These are phyloP conservation scores for Musca vetustissima DNA, from an alignment of 1,140 invertebrate genomes.

Conservation along the genomic window DNA sequence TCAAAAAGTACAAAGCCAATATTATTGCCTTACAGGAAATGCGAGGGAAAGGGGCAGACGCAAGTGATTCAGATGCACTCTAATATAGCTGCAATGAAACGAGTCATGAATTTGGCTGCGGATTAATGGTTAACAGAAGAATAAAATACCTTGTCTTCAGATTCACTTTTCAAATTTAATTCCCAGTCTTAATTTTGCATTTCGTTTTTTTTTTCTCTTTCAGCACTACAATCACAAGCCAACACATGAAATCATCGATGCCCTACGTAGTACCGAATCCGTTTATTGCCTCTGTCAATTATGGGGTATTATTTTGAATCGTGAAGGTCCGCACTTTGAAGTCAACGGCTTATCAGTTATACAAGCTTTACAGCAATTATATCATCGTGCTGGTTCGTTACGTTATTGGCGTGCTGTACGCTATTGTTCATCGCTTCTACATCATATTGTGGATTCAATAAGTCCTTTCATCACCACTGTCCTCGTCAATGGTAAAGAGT, in stretches of 20 bases:
- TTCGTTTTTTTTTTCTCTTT: neutral
- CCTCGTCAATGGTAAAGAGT: conserved; percentile 94
- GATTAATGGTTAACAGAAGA: no score
- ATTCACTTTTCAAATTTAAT: no score
- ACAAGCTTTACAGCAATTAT: conserved; percentile 76
- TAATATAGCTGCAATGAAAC: no score
- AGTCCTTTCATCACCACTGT: conserved; percentile 97
- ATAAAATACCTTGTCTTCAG: no score
- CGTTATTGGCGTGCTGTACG: conserved; percentile 93
- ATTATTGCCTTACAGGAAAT: no score
- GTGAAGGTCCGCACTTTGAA: conserved; percentile 80
- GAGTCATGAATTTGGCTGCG: no score
- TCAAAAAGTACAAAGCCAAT: no score
- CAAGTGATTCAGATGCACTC: no score
- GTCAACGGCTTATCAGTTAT: conserved; percentile 65
- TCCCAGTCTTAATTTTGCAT: no score
- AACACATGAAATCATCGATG: conserved; percentile 73
- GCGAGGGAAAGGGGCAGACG: no score
- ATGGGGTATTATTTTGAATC: conserved; percentile 79
- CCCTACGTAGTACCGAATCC: conserved; percentile 68
- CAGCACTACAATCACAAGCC: conserved; percentile 59
- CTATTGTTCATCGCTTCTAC: conserved; percentile 88
- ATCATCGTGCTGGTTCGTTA: conserved; percentile 82
- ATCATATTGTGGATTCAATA: conserved; percentile 95
- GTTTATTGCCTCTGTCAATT: conserved; percentile 81